A percentile compares a stretch with the other conserved stretches of the same genome.
Evolutionary conservation across 2,113 vertebrate species (phyloP).

Genomic region (Planiliza haematocheilus): DNA sequence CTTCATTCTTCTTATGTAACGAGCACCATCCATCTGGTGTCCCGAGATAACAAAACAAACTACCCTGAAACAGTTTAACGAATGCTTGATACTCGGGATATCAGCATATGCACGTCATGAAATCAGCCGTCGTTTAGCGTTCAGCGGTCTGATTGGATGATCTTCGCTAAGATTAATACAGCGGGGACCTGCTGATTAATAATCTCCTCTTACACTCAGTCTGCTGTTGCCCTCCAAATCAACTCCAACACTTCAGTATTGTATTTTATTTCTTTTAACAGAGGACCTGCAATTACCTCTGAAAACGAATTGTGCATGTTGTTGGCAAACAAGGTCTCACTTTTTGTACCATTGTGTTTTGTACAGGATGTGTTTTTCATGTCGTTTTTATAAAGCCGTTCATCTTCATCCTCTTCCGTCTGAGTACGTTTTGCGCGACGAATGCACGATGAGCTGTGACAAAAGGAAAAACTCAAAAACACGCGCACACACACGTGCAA

Average conservation of each 20-base stretch:
- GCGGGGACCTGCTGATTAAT: conserved; percentile 56
- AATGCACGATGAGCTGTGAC: not conserved
- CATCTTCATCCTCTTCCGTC: conserved; percentile 11
- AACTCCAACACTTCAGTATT: conserved; percentile 2
- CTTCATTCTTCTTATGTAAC: conserved; percentile 3
- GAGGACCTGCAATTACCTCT: conserved; percentile 17
- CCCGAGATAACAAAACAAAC: conserved; percentile 13
- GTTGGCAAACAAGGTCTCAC: conserved; percentile 13
- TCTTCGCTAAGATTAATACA: conserved; percentile 48
- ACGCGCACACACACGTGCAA: not conserved
- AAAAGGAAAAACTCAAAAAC: conserved; percentile 7
- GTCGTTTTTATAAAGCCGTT: conserved; percentile 37
- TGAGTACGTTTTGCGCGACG: conserved; percentile 5
- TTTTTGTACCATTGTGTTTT: conserved; percentile 10
- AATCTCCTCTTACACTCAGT: conserved; percentile 48
- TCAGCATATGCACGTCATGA: conserved; percentile 20
- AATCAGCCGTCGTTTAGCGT: conserved; percentile 26
- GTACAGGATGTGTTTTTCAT: not conserved
- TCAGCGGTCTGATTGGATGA: conserved; percentile 38
- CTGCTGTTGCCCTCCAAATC: conserved; percentile 35
- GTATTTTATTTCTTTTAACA: conserved; percentile 8
- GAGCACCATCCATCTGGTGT: conserved; percentile 38
- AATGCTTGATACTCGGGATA: conserved; percentile 2
- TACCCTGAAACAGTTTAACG: conserved; percentile 5
- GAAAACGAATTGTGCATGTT: conserved; percentile 15